phyloP scores from a whole-genome alignment of 2,797 vertebrate genomes.

The Ibycter americanus region DNA sequence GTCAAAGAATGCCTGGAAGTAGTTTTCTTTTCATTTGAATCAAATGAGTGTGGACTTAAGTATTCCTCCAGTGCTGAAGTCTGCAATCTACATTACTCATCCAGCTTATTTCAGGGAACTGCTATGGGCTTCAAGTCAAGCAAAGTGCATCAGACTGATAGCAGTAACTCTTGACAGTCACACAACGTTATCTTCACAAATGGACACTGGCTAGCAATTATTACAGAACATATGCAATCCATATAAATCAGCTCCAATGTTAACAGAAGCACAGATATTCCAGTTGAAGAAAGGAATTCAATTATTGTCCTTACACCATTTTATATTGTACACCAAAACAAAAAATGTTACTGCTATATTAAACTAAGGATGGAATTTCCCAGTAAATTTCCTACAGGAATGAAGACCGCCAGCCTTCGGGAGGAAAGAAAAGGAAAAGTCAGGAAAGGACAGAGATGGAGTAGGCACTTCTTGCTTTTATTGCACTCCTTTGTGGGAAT shows the following conservation, averaged over 20 bases:
- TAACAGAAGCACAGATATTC: not conserved
- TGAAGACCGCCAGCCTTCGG: not conserved
- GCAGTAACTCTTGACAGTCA: not conserved
- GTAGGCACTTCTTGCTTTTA: not conserved
- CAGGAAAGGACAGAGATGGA: not conserved
- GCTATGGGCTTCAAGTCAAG: conserved; percentile 4
- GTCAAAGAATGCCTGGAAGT: conserved; percentile 29
- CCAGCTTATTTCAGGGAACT: conserved; percentile 19
- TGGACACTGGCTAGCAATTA: not conserved
- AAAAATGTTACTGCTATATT: not conserved
- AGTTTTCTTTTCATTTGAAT: conserved; percentile 8
- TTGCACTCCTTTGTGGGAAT: not conserved
- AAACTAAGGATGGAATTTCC: not conserved
- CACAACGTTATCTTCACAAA: not conserved
- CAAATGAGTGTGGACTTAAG: not conserved
- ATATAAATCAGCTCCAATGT: not conserved
- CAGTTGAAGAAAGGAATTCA: not conserved
- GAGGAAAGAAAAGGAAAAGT: not conserved
- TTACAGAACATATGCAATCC: not conserved
- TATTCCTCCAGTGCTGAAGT: conserved; percentile 17
- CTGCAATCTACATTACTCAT: conserved; percentile 17
- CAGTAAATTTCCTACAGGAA: not conserved
- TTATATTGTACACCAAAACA: not conserved
- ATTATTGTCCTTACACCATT: not conserved
- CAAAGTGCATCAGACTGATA: conserved; percentile 7